phyloP scores from a whole-genome alignment of 2,888 invertebrate genomes.

The Pyralis farinalis region DNA sequence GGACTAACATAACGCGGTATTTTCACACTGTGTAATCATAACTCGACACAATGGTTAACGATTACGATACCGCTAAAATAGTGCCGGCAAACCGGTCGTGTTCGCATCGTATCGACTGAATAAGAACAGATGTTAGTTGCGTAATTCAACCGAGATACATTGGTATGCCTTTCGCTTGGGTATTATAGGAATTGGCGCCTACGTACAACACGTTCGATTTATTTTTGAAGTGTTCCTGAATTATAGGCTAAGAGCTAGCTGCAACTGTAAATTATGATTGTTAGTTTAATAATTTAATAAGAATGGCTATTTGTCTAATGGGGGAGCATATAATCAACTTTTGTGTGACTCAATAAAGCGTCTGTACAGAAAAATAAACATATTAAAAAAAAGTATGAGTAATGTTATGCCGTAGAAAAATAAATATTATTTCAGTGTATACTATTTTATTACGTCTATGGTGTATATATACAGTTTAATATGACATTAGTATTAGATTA shows the following conservation, averaged over 20 bases:
- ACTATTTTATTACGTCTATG: no score
- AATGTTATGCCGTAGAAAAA: no score
- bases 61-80: constrained; percentile 42
- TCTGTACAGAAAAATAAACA: no score
- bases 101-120: constrained; percentile 39
- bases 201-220: constrained; percentile 47
- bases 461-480: no score
- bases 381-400: no score
- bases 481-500: no score
- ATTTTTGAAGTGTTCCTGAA: constrained; percentile 36
- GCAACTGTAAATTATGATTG: no score
- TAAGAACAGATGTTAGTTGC: constrained; percentile 48
- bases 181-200: constrained; percentile 48
- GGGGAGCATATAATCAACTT: no score
- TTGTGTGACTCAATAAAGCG: no score
- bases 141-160: constrained; percentile 42
- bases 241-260: constrained; percentile 14
- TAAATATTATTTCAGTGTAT: no score
- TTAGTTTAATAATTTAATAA: no score
- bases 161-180: constrained; percentile 43
- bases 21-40: not conserved
- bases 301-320: no score
- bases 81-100: constrained; percentile 52
- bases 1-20: constrained; percentile 16
- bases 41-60: constrained; percentile 40